phyloP scores from a whole-genome alignment of 2,797 vertebrate genomes.

The Varecia variegata region DNA sequence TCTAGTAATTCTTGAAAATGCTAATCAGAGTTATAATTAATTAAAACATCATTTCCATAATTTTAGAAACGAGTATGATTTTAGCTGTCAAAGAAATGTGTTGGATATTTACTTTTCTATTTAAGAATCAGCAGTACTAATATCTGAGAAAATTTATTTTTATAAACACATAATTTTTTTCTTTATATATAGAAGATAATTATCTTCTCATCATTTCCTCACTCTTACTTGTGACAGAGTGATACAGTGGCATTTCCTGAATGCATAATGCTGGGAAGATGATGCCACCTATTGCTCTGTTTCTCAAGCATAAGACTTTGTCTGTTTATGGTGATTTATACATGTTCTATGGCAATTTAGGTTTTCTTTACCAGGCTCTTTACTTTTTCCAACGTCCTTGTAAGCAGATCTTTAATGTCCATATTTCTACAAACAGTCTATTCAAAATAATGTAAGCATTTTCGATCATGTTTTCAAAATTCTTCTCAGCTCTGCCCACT shows the following conservation, averaged over 20 bases:
- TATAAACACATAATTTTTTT: background rate
- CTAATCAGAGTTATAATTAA: background rate
- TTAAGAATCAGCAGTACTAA: background rate
- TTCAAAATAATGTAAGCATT: background rate
- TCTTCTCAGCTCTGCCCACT: background rate
- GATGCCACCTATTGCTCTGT: background rate
- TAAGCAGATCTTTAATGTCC: background rate
- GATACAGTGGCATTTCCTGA: background rate
- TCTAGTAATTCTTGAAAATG: background rate
- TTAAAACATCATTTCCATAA: background rate
- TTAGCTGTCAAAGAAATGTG: background rate
- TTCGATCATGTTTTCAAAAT: background rate
- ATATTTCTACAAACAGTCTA: background rate
- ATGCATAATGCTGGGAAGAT: background rate
- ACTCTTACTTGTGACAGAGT: background rate
- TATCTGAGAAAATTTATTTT: background rate
- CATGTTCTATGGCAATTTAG: background rate
- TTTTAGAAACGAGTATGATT: background rate
- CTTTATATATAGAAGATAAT: background rate
- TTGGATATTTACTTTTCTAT: background rate
- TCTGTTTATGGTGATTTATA: background rate
- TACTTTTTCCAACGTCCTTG: background rate
- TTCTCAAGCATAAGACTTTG: background rate
- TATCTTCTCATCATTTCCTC: background rate
- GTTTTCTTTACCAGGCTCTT: background rate